Conservation (phyloP, 2,113 vertebrate genomes). For the Coturnix japonica region DNA sequence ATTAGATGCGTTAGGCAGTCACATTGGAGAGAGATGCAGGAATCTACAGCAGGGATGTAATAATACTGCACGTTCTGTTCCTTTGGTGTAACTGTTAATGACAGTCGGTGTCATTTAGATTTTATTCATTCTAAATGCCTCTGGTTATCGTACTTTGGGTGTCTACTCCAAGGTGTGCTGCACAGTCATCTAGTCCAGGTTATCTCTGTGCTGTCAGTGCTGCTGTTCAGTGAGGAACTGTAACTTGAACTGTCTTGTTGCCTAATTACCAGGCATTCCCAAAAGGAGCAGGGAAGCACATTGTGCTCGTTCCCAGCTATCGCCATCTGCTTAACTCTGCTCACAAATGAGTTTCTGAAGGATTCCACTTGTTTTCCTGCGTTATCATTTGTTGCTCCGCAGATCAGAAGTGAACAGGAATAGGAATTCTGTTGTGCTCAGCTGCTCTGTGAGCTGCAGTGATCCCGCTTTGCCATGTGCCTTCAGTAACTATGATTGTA, state of each 20-base stretch:
- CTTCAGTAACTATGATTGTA: not conserved
- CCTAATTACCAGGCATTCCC: not conserved
- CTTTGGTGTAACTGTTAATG: not conserved
- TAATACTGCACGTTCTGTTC: accelerated
- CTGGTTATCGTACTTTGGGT: not conserved
- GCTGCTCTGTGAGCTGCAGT: not conserved
- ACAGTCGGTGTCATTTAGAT: not conserved
- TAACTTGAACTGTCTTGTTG: not conserved
- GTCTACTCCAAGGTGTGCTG: not conserved
- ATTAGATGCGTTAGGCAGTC: not conserved
- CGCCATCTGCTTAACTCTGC: not conserved
- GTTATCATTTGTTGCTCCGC: not conserved
- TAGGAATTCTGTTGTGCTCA: not conserved
- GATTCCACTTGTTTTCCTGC: not conserved
- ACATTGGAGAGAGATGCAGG: not conserved
- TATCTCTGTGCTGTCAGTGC: not conserved
- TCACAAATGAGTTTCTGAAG: not conserved
- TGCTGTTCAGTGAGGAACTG: not conserved
- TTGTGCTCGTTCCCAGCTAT: not conserved
- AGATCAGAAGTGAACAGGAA: not conserved
- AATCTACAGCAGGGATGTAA: not conserved
- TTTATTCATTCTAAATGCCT: not conserved
- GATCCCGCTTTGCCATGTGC: not conserved
- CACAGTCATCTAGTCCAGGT: not conserved
- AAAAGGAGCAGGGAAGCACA: not conserved